Evolutionary conservation across 2,797 vertebrate genomes (phyloP), one percentile per base, ranked within the genome.

Genomic region (Lepilemur ruficaudatus): DNA sequence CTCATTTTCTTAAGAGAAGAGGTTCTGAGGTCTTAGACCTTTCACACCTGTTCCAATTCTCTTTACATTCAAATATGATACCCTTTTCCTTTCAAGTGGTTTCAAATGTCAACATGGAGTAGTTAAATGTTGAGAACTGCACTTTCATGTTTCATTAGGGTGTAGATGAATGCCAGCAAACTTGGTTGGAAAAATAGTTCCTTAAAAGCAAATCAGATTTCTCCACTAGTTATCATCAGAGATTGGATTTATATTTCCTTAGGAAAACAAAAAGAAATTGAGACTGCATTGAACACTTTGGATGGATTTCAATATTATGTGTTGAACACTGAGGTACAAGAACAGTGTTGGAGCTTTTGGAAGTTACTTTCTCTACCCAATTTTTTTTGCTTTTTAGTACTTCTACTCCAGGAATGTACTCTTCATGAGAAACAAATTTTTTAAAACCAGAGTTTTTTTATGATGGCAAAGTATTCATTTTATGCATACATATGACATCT

Each of bases 51-150:
- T 87, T 92, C 41, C 22, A 48, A 17, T 82, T 96, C 38, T 94
- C 69, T 89, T 93, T 80, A 59, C 55, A 82, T 95, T 95, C 94
- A 91, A 79, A 94, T 96, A 97, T 87, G 84, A 96, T 93, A 96
- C 43, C 81, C 67, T 88, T 96, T 96, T 93, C 86, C 82, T 97
- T 96, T 91, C 87, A 96, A 96, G 89, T 95, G 90, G 78, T 96
- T 97, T 97, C 91, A 92, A 70, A 95, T 97, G 92, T 94, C 92
- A 96, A 89, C 91, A 91, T 50, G 43, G 90, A 48, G 59, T 95
- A 82, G 92, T 89, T 96, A 97, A 92, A 95, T 97, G 92, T 83
- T 96, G 95, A 96, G 92, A 94, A 94, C 41, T 91, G 84, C 97
- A 96, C 85, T 96, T 97, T 93, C 73, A 75, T 96, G 95, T 96